Evolutionary conservation across 2,113 vertebrate genomes (phyloP).

Genomic region (Rhipidura dahli): DNA sequence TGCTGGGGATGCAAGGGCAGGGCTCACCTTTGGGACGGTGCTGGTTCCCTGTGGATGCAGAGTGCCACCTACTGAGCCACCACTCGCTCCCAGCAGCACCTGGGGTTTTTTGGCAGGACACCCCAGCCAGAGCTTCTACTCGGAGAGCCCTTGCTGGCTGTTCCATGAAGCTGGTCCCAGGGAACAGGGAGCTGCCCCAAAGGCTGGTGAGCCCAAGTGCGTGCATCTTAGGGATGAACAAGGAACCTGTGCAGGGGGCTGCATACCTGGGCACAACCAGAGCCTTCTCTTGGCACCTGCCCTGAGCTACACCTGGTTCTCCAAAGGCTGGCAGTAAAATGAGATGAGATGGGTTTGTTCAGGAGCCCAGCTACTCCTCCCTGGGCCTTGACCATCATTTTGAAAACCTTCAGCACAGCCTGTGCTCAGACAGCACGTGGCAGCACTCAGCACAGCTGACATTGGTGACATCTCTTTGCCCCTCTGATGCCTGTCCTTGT

Average conservation of each 20-base stretch:
- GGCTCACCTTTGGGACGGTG: not conserved
- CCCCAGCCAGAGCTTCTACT: not conserved
- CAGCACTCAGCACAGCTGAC: fast-evolving
- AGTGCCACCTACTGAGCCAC: constrained; percentile 64
- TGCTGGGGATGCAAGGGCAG: not conserved
- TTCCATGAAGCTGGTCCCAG: not conserved
- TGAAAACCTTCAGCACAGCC: not conserved
- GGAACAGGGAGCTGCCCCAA: not conserved
- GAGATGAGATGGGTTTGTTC: fast-evolving
- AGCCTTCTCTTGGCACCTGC: not conserved
- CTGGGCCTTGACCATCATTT: fast-evolving
- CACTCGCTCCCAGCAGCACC: fast-evolving
- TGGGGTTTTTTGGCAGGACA: not conserved
- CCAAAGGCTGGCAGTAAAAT: fast-evolving
- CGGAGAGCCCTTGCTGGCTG: not conserved
- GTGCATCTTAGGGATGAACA: not conserved
- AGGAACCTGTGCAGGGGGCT: not conserved
- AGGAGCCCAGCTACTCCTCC: not conserved
- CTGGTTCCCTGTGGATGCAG: constrained; percentile 18
- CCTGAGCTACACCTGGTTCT: not conserved
- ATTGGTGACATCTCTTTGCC: no score
- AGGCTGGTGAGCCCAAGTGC: not conserved
- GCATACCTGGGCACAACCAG: fast-evolving
- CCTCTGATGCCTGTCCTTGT: not conserved
- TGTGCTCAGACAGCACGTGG: not conserved